A percentile compares a stretch with the other conserved stretches of the same genome.
Conservation (phyloP, 1,140 invertebrate genomes). For the Polypedilum pembai region DNA sequence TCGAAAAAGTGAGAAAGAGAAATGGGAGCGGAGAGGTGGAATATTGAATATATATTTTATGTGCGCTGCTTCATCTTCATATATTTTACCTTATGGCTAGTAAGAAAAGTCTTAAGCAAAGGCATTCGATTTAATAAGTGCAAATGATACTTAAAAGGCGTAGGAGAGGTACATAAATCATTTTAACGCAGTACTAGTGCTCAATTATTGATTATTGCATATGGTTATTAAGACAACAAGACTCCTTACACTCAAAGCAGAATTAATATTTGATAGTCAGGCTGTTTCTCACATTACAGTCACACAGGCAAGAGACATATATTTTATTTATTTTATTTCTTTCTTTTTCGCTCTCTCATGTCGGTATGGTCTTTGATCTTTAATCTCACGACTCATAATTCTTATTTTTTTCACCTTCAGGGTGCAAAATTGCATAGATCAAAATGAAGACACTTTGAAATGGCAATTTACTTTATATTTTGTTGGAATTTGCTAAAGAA, state of each 20-base stretch:
- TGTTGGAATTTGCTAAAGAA: not conserved
- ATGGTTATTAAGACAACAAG: not conserved
- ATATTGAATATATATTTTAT: slow-evolving; percentile 18
- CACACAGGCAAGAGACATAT: not conserved
- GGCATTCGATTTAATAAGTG: slow-evolving; percentile 14
- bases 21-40: slow-evolving; percentile 21
- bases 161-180: not conserved
- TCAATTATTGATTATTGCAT: slow-evolving; percentile 2
- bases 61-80: not conserved
- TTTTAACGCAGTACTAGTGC: not conserved
- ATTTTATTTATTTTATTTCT: not conserved
- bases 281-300: too few relatives aligned
- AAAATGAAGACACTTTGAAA: not conserved
- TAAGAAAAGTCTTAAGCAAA: not conserved
- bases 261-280: too few relatives aligned
- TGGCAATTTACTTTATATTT: too few relatives aligned
- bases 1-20: not conserved
- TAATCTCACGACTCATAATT: slow-evolving; percentile 23
- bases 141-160: not conserved
- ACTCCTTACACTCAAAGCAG: too few relatives aligned
- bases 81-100: not conserved
- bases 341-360: not conserved
- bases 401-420: slow-evolving; percentile 2
- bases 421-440: slow-evolving; percentile 19
- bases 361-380: slow-evolving; percentile 23